Conservation (phyloP, 2,113 vertebrate species). For the Corydoras sp. region DNA sequence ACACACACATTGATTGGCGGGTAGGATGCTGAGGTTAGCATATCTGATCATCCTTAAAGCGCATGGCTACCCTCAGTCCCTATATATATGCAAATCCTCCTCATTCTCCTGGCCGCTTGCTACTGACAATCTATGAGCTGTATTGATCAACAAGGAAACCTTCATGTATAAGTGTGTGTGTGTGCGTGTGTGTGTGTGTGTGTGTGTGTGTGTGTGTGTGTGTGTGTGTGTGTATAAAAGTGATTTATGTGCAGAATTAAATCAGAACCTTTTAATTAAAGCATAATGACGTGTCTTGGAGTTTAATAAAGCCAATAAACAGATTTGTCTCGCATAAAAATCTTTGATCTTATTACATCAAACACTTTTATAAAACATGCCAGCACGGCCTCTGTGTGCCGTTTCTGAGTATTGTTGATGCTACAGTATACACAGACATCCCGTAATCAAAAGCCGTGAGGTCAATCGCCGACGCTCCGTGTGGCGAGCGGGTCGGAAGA, state of each 20-base stretch:
- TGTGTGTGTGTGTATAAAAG: slow-evolving; percentile 15
- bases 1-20: slow-evolving; percentile 32
- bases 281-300: not conserved
- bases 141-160: slow-evolving; percentile 62
- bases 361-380: too few relatives aligned
- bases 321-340: too few relatives aligned
- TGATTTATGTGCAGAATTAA: too few relatives aligned
- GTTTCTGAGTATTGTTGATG: too few relatives aligned
- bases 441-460: too few relatives aligned
- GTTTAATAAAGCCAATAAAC: not conserved
- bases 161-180: slow-evolving; percentile 25
- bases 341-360: too few relatives aligned
- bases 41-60: slow-evolving; percentile 54
- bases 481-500: too few relatives aligned
- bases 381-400: too few relatives aligned
- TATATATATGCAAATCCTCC: slow-evolving; percentile 72
- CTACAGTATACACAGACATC: too few relatives aligned
- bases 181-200: slow-evolving; percentile 29
- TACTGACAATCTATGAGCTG: slow-evolving; percentile 65
- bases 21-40: slow-evolving; percentile 62
- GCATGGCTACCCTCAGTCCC: slow-evolving; percentile 60
- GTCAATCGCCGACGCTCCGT: too few relatives aligned
- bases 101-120: slow-evolving; percentile 51
- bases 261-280: not conserved
- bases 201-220: slow-evolving; percentile 19